A percentile compares a stretch with the other conserved stretches of the same genome.
phyloP scores from a whole-genome alignment of 2,113 vertebrate species.

The Halcyon malimbica region DNA sequence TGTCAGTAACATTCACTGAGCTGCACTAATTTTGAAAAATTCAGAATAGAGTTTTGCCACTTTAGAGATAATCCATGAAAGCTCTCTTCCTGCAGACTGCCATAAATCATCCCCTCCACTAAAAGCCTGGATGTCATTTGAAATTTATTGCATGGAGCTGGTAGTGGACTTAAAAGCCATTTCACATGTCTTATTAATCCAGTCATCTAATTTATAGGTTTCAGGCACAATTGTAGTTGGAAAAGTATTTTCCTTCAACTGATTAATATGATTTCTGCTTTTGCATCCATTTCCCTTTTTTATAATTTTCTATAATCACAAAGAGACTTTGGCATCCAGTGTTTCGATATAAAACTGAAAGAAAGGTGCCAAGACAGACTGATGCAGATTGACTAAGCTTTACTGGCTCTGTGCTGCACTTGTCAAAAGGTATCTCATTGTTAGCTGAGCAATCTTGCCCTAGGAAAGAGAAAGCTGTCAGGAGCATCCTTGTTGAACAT shows the following conservation, averaged over 20 bases:
- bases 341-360: conserved; percentile 40
- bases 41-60: conserved; percentile 80
- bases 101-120: conserved; percentile 81
- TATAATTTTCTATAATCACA: not conserved
- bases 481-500: conserved; percentile 58
- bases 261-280: conserved; percentile 74
- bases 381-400: conserved; percentile 65
- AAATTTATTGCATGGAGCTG: conserved; percentile 81
- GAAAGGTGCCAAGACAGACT: conserved; percentile 43
- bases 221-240: conserved; percentile 71
- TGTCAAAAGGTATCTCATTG: conserved; percentile 75
- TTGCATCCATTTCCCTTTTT: conserved; percentile 51
- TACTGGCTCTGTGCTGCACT: conserved; percentile 66
- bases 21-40: conserved; percentile 80
- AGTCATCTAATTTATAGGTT: conserved; percentile 82
- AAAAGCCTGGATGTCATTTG: conserved; percentile 82
- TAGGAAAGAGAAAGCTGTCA: conserved; percentile 69
- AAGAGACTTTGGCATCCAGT: conserved; percentile 20
- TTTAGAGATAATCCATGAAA: conserved; percentile 83
- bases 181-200: conserved; percentile 83
- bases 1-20: conserved; percentile 71
- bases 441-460: conserved; percentile 72
- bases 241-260: conserved; percentile 73
- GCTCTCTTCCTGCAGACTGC: conserved; percentile 75
- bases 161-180: conserved; percentile 84